Conservation (phyloP, 2,113 vertebrate species). For the Meles meles region DNA sequence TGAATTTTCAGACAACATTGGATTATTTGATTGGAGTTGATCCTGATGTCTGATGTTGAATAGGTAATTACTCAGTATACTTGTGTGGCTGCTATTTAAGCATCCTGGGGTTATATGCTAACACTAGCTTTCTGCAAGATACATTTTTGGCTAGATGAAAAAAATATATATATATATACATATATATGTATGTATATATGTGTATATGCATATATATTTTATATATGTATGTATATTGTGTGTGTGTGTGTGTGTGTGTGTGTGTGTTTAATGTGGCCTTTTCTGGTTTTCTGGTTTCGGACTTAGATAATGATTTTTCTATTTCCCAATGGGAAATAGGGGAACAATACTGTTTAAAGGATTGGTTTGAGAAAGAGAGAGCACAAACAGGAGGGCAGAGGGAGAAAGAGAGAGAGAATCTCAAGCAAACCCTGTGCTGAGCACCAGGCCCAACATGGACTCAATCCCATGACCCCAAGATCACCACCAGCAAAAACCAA, state of each 20-base stretch:
- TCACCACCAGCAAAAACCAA: too few relatives aligned
- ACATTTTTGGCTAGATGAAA: neutral
- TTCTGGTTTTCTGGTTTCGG: neutral
- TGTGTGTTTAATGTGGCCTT: neutral
- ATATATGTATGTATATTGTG: too few relatives aligned
- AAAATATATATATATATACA: too few relatives aligned
- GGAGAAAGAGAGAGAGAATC: too few relatives aligned
- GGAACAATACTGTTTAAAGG: neutral
- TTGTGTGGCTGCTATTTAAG: neutral
- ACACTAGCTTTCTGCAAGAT: neutral
- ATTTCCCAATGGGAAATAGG: neutral
- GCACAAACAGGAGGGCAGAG: too few relatives aligned
- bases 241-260: too few relatives aligned
- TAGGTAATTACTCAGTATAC: neutral
- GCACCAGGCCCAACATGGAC: too few relatives aligned
- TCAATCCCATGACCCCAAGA: too few relatives aligned
- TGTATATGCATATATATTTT: too few relatives aligned
- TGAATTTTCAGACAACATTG: neutral
- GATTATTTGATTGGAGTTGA: neutral
- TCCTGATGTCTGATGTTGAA: neutral
- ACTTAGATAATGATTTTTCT: neutral
- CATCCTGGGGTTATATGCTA: neutral
- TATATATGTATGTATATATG: too few relatives aligned
- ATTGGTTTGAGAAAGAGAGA: neutral
- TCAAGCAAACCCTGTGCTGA: too few relatives aligned